Conservation (phyloP, 1,140 invertebrate genomes). For the Pemphigus obesinymphae region DNA sequence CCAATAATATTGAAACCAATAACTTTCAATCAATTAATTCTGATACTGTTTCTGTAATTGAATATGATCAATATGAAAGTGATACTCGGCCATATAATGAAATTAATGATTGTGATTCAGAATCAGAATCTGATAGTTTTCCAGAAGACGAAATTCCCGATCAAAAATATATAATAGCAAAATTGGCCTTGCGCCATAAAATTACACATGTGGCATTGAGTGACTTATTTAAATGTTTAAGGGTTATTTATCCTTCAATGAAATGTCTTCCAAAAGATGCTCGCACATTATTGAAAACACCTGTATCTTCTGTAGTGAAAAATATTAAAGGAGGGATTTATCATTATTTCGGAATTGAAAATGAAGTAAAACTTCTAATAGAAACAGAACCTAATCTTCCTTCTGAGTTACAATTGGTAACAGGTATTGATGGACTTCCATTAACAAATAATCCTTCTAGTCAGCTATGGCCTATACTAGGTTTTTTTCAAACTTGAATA, state of each 20-base stretch:
- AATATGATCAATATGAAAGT: background rate
- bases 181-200: background rate
- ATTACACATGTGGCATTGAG: background rate
- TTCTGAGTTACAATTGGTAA: background rate
- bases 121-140: background rate
- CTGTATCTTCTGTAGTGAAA: background rate
- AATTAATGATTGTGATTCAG: background rate
- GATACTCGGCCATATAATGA: background rate
- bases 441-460: background rate
- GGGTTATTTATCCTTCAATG: background rate
- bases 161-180: background rate
- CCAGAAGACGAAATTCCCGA: background rate
- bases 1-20: background rate
- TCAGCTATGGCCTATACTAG: background rate
- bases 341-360: background rate
- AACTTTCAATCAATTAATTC: background rate
- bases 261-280: background rate
- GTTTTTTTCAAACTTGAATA: background rate
- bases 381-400: background rate
- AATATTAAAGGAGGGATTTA: background rate
- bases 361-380: background rate
- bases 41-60: background rate
- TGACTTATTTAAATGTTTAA: background rate
- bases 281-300: background rate
- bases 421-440: background rate